Percentiles rank a stretch among this genome's conserved stretches.
These are phyloP conservation scores for Aspidiotus rigidus DNA, from an alignment of 2,888 invertebrate species.

Conservation along the genomic window DNA sequence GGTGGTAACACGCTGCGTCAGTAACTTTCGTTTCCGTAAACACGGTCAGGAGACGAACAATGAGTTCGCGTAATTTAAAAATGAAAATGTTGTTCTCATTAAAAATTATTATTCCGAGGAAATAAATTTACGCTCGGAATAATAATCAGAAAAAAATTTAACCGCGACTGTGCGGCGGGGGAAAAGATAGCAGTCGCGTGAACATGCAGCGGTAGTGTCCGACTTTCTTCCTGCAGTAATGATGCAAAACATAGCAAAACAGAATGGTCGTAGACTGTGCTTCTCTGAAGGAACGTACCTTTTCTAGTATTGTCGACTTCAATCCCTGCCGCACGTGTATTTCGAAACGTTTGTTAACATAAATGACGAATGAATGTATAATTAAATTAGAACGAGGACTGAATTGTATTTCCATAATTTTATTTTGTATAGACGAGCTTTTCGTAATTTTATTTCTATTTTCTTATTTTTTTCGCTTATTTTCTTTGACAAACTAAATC, in stretches of 20 bases:
- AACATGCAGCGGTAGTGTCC: neutral
- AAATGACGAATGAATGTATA: conserved; percentile 27
- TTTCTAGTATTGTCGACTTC: neutral
- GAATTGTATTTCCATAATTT: conserved; percentile 20
- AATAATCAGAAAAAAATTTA: conserved; percentile 9
- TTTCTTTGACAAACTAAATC: too few species aligned
- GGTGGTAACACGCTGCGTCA: too few species aligned
- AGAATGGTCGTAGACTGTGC: too few species aligned
- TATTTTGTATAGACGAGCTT: too few species aligned
- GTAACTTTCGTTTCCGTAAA: too few species aligned
- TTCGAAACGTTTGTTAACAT: conserved; percentile 12
- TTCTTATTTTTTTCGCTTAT: too few species aligned
- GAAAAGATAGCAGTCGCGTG: neutral
- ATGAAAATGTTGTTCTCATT: conserved; percentile 15
- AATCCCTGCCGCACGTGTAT: neutral
- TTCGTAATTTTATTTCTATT: too few species aligned
- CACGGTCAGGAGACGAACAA: neutral
- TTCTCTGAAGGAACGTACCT: neutral
- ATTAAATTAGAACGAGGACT: conserved; percentile 14
- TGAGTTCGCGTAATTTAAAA: conserved; percentile 9
- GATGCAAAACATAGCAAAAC: too few species aligned
- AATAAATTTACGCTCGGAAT: conserved; percentile 6
- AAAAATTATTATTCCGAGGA: conserved; percentile 12
- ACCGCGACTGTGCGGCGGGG: neutral
- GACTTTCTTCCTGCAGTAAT: too few species aligned